phyloP scores from a whole-genome alignment of 1,140 invertebrate genomes.

The Reticulitermes speratus region DNA sequence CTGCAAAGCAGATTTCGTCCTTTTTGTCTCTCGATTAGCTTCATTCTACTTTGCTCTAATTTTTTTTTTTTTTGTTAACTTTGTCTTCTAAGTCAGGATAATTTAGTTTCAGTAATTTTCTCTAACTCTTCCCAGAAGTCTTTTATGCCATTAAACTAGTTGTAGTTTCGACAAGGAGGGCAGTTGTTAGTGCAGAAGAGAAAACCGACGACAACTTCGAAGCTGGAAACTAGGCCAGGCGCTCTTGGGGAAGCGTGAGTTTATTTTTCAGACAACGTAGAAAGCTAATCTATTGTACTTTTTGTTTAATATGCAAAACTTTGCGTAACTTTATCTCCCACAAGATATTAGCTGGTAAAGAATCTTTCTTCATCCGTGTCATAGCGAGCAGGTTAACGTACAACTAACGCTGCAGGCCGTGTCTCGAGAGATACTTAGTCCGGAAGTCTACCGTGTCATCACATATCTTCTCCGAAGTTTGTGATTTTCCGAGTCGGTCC shows the following conservation, averaged over 20 bases:
- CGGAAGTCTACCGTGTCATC: no score
- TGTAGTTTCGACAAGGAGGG: not conserved
- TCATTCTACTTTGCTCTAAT: not conserved
- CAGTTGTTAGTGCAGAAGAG: not conserved
- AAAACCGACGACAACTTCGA: not conserved
- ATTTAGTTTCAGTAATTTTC: not conserved
- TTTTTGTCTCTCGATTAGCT: not conserved
- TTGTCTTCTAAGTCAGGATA: constrained; percentile 8
- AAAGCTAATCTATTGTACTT: not conserved
- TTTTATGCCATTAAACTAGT: not conserved
- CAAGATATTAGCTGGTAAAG: not conserved
- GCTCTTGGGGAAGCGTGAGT: not conserved
- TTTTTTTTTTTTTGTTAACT: no score
- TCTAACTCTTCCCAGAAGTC: not conserved
- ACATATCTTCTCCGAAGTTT: no score
- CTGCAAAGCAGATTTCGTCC: not conserved
- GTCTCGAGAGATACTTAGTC: no score
- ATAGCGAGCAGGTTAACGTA: no score
- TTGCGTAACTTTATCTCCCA: not conserved
- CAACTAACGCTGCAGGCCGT: no score
- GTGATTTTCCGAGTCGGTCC: no score
- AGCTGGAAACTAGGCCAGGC: not conserved
- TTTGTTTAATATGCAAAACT: constrained; percentile 11
- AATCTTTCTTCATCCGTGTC: no score
- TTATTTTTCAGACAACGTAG: not conserved